Evolutionary conservation across 1,140 invertebrate species (phyloP).

Genomic region (Drosophila obscura): DNA sequence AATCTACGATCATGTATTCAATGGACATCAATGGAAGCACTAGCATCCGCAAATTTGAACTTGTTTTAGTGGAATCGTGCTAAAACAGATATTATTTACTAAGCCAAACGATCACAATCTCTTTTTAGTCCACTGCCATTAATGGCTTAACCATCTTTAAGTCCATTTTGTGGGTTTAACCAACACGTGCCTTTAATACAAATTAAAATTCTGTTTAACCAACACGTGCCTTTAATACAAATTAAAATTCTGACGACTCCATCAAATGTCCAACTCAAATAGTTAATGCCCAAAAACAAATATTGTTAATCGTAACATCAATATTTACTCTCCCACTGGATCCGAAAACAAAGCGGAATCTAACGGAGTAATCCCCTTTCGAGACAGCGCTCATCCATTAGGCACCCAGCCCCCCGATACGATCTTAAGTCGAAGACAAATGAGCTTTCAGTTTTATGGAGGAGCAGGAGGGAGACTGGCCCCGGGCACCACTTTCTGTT

Average conservation of each 20-base stretch:
- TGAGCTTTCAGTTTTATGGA: slow-evolving; percentile 58
- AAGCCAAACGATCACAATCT: too few species aligned
- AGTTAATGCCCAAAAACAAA: slow-evolving; percentile 30
- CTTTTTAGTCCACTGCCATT: too few species aligned
- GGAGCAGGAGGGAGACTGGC: slow-evolving; percentile 9
- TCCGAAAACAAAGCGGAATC: slow-evolving; percentile 19
- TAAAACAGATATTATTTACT: too few species aligned
- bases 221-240: slow-evolving; percentile 34
- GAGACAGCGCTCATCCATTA: slow-evolving; percentile 52
- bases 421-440: slow-evolving; percentile 68
- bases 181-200: slow-evolving; percentile 37
- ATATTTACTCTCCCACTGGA: slow-evolving; percentile 43
- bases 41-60: too few species aligned
- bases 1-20: too few species aligned
- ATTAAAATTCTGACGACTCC: slow-evolving; percentile 32
- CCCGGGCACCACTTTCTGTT: slow-evolving; percentile 37
- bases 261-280: slow-evolving; percentile 25
- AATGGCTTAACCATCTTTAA: too few species aligned
- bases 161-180: slow-evolving; percentile 7
- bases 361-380: slow-evolving; percentile 38
- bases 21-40: too few species aligned
- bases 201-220: slow-evolving; percentile 27
- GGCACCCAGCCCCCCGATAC: slow-evolving; percentile 31
- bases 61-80: too few species aligned
- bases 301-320: slow-evolving; percentile 39